Evolutionary conservation across 2,888 invertebrate genomes (phyloP).

Genomic region (Caprella mutica): DNA sequence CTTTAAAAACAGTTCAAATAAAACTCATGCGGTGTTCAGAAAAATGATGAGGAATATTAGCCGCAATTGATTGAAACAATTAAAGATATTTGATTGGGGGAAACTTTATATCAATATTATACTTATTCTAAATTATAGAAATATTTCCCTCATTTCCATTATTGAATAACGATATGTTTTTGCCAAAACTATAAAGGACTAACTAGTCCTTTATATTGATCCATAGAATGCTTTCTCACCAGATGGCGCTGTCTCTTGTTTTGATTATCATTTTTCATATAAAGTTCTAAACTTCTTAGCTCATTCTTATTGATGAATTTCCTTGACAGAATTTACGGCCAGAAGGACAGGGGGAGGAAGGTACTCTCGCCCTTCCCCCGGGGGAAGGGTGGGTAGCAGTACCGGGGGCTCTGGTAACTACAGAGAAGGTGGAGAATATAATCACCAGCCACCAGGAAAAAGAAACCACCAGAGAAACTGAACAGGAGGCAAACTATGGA

Average conservation of each 20-base stretch:
- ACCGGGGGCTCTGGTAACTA: slow-evolving; percentile 57
- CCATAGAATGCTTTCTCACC: not conserved
- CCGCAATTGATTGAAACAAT: too few species aligned
- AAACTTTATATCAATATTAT: too few species aligned
- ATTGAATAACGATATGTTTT: too few species aligned
- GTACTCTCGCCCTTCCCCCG: slow-evolving; percentile 36
- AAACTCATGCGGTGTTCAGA: too few species aligned
- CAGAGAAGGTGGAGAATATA: slow-evolving; percentile 63
- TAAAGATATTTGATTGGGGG: too few species aligned
- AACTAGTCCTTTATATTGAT: not conserved
- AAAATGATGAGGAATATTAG: too few species aligned
- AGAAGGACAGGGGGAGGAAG: slow-evolving; percentile 35
- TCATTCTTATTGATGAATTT: not conserved
- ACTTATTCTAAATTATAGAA: not conserved
- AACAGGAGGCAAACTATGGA: slow-evolving; percentile 69
- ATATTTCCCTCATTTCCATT: too few species aligned
- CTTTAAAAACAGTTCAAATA: too few species aligned
- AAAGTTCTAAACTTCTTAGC: not conserved
- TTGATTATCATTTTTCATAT: not conserved
- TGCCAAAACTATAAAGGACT: too few species aligned
- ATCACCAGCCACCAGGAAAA: slow-evolving; percentile 71
- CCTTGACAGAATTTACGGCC: slow-evolving; percentile 23
- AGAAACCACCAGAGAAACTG: slow-evolving; percentile 68
- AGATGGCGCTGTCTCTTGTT: not conserved
- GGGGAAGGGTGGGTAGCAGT: slow-evolving; percentile 47